Base-by-base conservation (phyloP, 2,797 vertebrate genomes). In the Chelidonichthys spinosus region DNA sequence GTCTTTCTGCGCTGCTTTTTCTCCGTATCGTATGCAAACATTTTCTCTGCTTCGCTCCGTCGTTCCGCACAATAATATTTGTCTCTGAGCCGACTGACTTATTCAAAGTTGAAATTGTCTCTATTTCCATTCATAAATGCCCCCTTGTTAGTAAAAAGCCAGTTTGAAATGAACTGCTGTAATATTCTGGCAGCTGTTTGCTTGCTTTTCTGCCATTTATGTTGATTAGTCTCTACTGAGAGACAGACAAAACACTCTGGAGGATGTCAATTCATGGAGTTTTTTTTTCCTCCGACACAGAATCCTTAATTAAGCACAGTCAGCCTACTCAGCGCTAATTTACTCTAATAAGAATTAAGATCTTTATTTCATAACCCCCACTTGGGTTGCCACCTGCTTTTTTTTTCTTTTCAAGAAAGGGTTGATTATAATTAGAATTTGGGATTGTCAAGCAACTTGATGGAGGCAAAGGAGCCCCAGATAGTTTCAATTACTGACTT, bases 171-270 rank as follows among this genome's bases (percentile, higher is more conserved):
- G 81, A 89, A 81, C 65, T 62, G 78, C 75, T 78, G 74, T 70
- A 77, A 73, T 80, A 83, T 77, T 83, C 74, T 89, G 81, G 81
- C 86, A 88, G 87, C 89, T 92, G 88, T 88, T 87, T 84, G 82
- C 81, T 89, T 78, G 53, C 10, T 56, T 84, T 84, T 86, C 73
- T 84, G 76, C 72, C 76, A 77, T 84, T 87, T 83, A 81, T 89
- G 88, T 85, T 90, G 90, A 93, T 92, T 90, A 88, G 86, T 80
- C 77, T 91, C 88, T 76, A 79, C 85, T 80, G 82, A 77, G 90
- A 87, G 78, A 78, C 60, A 90, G 79, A 88, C 90, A 90, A 91
- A 88, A 89, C 91, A 91, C 91, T 90, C 87, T 65, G 62, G 91
- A 90, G 90, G 90, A 92, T 85, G 89, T 92, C 85, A 90, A 92